Percentiles rank a stretch among this genome's conserved stretches.
Conservation (phyloP, 2,888 invertebrate species). For the Drosophila anomelani region DNA sequence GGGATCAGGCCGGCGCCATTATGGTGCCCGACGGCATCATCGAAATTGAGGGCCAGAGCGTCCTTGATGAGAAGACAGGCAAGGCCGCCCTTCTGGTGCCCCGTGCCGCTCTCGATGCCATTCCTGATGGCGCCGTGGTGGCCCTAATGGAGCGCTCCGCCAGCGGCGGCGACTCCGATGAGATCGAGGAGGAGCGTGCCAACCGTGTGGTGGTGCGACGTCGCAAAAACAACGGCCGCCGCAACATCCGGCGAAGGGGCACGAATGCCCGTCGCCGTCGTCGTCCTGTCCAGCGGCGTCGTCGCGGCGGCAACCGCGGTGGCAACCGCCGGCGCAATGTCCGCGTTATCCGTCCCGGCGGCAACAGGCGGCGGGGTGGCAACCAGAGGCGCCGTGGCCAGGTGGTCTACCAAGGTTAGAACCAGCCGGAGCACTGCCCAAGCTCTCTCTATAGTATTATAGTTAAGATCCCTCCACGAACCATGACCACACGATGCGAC, state of each 20-base stretch:
- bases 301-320: constrained; percentile 33
- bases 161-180: constrained; percentile 33
- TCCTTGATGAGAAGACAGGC: constrained; percentile 80
- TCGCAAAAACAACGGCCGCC: constrained; percentile 64
- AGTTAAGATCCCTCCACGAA: constrained; percentile 58
- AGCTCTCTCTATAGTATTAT: constrained; percentile 70
- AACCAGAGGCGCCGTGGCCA: constrained; percentile 59
- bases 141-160: constrained; percentile 75
- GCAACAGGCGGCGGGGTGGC: constrained; percentile 59
- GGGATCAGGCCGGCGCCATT: constrained; percentile 79
- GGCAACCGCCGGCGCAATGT: constrained; percentile 62
- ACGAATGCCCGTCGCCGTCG: constrained; percentile 56
- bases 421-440: not conserved
- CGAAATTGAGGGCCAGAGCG: constrained; percentile 80
- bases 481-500: constrained; percentile 48
- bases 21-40: constrained; percentile 79
- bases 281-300: constrained; percentile 49
- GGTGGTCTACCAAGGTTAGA: constrained; percentile 55
- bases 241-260: constrained; percentile 61
- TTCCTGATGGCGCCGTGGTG: constrained; percentile 81
- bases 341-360: constrained; percentile 52
- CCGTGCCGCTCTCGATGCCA: constrained; percentile 77
- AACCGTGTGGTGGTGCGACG: constrained; percentile 78
- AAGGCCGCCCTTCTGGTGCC: constrained; percentile 78
- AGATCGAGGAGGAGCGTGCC: constrained; percentile 72